Base-by-base conservation (phyloP, 2,888 invertebrate species). In the Heliconius erato region DNA sequence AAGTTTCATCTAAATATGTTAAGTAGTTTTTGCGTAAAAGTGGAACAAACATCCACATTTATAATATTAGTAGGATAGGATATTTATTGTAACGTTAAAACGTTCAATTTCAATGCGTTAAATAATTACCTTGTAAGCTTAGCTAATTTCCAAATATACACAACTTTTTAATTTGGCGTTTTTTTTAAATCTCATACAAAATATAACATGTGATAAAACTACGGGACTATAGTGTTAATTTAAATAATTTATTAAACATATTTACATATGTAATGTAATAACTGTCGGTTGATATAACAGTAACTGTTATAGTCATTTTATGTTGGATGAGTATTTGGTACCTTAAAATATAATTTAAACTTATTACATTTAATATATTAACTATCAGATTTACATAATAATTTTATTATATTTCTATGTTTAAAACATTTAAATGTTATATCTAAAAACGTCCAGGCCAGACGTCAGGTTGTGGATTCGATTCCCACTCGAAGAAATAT, bases 171-270 rank as follows among this genome's bases (percentile, higher is more conserved):
- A 16, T 44, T 44, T 26, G 26, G 23, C 40, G 2, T 4, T 0
- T 40, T 69, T 69, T 69, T n/a, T 9, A 23, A 3, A 35, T 35
- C n/a, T 11, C 3, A 35, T 35, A 35, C n/a, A 63, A 76, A n/a
- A 76, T 63, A 63, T n/a, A 76, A 35, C 76, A 76, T 35, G 16
- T 40, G 19, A 76, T 63, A 76, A 76, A 59, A 76, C 35, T 76
- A 76, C 76, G 76, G 76, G 40, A 63, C 63, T 40, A 74, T 59
- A 54, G 32, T 59, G n/a, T 12, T 76, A 12, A 76, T 76, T 76
- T 76, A 35, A 76, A 76, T 76, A 76, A 76, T 76, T 76, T 63
- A 76, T 63, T 76, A 16, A 63, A 35, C n/a, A 9, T n/a, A 63
- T 76, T 74, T 59, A 54, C 74, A 74, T 59, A 54, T 54, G 54